A percentile compares a stretch with the other conserved stretches of the same genome.
These are phyloP conservation scores for Papilio demoleus DNA, from an alignment of 2,888 invertebrate genomes.

Conservation along the genomic window DNA sequence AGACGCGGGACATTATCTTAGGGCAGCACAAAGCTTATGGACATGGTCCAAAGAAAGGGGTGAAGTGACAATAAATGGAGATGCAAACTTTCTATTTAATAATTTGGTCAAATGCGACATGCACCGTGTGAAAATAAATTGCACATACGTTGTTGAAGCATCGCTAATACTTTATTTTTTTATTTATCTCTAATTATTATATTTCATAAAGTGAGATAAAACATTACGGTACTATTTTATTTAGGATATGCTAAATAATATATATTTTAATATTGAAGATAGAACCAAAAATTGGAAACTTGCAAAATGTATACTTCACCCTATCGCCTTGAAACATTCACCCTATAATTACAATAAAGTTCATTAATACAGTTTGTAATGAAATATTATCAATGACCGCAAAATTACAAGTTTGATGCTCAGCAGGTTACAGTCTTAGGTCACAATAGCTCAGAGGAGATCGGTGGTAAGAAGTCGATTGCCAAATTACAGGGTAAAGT, in stretches of 20 bases:
- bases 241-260: background rate
- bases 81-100: constrained; percentile 75
- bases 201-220: too few relatives aligned
- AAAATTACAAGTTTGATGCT: constrained; percentile 72
- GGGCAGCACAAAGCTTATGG: constrained; percentile 67
- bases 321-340: constrained; percentile 3
- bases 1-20: constrained; percentile 75
- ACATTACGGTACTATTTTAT: background rate
- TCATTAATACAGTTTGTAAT: constrained; percentile 54
- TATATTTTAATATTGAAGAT: too few relatives aligned
- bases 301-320: background rate
- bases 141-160: constrained; percentile 37
- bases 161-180: background rate
- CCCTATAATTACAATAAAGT: constrained; percentile 41
- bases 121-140: constrained; percentile 74
- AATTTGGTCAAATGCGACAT: constrained; percentile 68
- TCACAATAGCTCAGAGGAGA: constrained; percentile 63
- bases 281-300: background rate
- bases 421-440: constrained; percentile 61
- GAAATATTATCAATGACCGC: constrained; percentile 67
- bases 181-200: background rate
- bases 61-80: constrained; percentile 64
- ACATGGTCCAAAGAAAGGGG: constrained; percentile 72
- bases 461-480: constrained; percentile 64
- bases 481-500: constrained; percentile 80